phyloP scores from a whole-genome alignment of 2,888 invertebrate genomes.

The Nephrocerus scutellatus region DNA sequence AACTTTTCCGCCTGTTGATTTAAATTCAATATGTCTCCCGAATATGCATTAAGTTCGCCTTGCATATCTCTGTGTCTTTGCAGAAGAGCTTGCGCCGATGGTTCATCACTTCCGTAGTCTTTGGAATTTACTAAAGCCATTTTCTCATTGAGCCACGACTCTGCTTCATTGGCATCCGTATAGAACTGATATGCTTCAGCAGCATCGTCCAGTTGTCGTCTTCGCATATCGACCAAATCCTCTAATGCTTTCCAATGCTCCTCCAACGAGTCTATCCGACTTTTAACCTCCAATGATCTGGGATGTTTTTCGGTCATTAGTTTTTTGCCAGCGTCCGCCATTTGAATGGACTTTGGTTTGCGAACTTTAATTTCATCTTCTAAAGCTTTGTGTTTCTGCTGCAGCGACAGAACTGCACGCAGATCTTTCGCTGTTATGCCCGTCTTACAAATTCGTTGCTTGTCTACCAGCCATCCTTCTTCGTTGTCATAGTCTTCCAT shows the following conservation, averaged over 20 bases:
- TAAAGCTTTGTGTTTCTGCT: constrained; percentile 87
- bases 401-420: constrained; percentile 77
- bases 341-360: constrained; percentile 62
- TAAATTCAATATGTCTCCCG: constrained; percentile 75
- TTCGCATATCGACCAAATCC: constrained; percentile 66
- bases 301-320: constrained; percentile 77
- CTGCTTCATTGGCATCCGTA: constrained; percentile 95
- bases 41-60: constrained; percentile 82
- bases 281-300: constrained; percentile 71
- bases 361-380: constrained; percentile 75
- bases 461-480: constrained; percentile 94
- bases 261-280: constrained; percentile 68
- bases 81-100: constrained; percentile 79
- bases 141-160: constrained; percentile 96
- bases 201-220: constrained; percentile 75
- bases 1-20: constrained; percentile 72
- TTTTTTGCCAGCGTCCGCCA: constrained; percentile 61
- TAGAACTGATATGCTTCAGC: constrained; percentile 94
- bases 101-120: constrained; percentile 90
- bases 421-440: constrained; percentile 92
- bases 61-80: constrained; percentile 81
- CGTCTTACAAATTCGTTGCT: constrained; percentile 85
- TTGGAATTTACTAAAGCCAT: constrained; percentile 80
- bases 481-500: constrained; percentile 96
- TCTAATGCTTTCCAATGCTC: constrained; percentile 87